Conservation (phyloP, 2,888 invertebrate genomes). For the Cybosia mesomella region DNA sequence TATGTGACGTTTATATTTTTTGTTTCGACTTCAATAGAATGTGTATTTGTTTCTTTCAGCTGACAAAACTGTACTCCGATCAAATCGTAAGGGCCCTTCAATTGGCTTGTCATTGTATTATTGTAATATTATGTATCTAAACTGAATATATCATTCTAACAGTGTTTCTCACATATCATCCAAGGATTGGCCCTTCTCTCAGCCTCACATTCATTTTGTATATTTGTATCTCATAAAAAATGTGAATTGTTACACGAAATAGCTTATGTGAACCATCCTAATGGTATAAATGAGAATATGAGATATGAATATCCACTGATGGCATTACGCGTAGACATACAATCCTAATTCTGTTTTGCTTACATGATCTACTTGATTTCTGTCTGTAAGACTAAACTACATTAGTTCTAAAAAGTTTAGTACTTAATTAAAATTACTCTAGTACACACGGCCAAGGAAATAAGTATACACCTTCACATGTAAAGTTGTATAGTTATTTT, state of each 20-base stretch:
- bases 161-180: conserved; percentile 34
- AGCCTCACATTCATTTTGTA: not conserved
- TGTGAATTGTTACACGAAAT: not conserved
- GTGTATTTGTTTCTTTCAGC: conserved; percentile 79
- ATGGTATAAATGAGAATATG: not conserved
- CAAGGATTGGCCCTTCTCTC: not conserved
- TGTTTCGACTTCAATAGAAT: conserved; percentile 54
- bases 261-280: too few species aligned
- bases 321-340: not conserved
- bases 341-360: conserved; percentile 38
- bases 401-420: not conserved
- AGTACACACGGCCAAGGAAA: too few species aligned
- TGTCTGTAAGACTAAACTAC: not conserved
- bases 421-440: not conserved
- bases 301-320: conserved; percentile 2
- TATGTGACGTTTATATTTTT: conserved; percentile 13
- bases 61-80: conserved; percentile 83
- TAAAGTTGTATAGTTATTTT: too few species aligned
- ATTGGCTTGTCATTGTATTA: conserved; percentile 58
- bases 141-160: conserved; percentile 56
- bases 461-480: too few species aligned
- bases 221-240: not conserved
- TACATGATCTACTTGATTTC: conserved; percentile 19
- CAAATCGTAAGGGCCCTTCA: conserved; percentile 80
- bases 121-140: conserved; percentile 49